Evolutionary conservation across 2,888 invertebrate species (phyloP).

Genomic region (Heteropelma amictum): DNA sequence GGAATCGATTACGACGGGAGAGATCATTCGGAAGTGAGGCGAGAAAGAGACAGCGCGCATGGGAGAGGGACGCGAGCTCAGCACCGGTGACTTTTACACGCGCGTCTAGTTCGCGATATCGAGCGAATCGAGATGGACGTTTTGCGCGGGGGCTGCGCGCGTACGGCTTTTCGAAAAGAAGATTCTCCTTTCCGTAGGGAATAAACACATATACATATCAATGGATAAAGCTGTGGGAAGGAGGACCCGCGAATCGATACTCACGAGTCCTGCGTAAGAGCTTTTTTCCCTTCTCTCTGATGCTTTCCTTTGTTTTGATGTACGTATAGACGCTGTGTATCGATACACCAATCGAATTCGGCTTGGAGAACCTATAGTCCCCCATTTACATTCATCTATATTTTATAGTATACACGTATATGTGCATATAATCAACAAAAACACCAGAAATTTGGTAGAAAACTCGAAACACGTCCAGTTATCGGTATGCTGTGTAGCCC

Average conservation of each 20-base stretch:
- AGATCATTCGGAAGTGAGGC: constrained; percentile 53
- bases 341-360: constrained; percentile 18
- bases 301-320: neutral
- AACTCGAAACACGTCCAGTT: neutral
- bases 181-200: constrained; percentile 11
- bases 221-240: no score
- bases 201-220: neutral
- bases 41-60: constrained; percentile 21
- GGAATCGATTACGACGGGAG: constrained; percentile 53
- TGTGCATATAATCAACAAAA: constrained; percentile 2
- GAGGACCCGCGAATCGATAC: constrained; percentile 36
- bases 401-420: neutral
- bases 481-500: no score
- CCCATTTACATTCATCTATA: neutral
- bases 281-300: neutral
- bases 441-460: no score
- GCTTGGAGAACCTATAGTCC: neutral
- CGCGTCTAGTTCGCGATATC: constrained; percentile 42
- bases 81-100: constrained; percentile 37
- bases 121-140: constrained; percentile 35
- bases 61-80: neutral
- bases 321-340: constrained; percentile 6
- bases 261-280: constrained; percentile 3
- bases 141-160: constrained; percentile 16
- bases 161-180: constrained; percentile 32